Conservation (phyloP, 2,888 invertebrate species). For the Urechis unicinctus region DNA sequence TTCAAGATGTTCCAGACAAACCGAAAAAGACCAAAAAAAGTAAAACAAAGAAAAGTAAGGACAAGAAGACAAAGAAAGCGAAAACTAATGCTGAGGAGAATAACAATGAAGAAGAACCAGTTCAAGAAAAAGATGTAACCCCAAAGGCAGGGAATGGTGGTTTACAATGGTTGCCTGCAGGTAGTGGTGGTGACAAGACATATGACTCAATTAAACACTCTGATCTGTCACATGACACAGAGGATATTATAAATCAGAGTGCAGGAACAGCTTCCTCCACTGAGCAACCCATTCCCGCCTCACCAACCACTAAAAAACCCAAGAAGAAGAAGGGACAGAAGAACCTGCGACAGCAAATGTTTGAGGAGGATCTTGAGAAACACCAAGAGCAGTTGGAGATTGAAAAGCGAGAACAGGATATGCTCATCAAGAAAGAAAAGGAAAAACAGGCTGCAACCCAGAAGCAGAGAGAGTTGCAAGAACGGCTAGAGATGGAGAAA, state of each 20-base stretch:
- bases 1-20: background rate
- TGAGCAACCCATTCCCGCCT: too few species aligned
- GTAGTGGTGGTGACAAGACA: background rate
- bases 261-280: too few species aligned
- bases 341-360: background rate
- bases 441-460: too few species aligned
- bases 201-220: background rate
- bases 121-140: constrained; percentile 1
- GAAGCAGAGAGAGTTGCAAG: too few species aligned
- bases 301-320: too few species aligned
- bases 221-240: background rate
- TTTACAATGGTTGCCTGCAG: background rate
- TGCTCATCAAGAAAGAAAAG: background rate
- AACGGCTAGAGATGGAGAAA: background rate
- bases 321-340: background rate
- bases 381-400: background rate
- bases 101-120: constrained; percentile 3
- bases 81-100: background rate
- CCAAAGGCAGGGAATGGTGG: too few species aligned
- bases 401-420: background rate
- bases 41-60: too few species aligned
- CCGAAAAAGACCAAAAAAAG: background rate
- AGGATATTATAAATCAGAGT: too few species aligned
- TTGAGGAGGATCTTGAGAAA: background rate
- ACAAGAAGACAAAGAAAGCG: constrained; percentile 1